These are phyloP conservation scores for Temnothorax nylanderi DNA, from an alignment of 1,140 invertebrate genomes.

Conservation along the genomic window DNA sequence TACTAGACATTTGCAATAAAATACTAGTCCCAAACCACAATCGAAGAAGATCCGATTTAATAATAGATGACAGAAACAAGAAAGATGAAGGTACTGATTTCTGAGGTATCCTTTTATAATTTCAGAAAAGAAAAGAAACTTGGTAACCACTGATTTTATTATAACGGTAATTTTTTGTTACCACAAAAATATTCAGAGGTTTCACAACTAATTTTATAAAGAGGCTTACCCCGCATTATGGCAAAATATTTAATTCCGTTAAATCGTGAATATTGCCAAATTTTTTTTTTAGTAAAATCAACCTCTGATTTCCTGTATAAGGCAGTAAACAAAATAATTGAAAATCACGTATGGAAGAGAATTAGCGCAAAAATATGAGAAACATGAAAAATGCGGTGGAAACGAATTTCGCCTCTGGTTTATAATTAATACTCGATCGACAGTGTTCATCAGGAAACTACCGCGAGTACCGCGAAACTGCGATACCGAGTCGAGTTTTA, in stretches of 20 bases:
- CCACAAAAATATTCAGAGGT: neutral
- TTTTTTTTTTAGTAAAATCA: neutral
- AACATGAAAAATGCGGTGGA: neutral
- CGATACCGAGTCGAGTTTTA: neutral
- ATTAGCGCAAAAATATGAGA: neutral
- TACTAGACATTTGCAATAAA: constrained; percentile 11
- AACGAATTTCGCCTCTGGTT: neutral
- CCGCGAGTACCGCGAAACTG: constrained; percentile 5
- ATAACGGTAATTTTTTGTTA: neutral
- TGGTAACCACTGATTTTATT: neutral
- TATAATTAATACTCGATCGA: constrained; percentile 38
- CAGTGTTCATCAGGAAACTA: neutral
- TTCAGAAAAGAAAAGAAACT: neutral
- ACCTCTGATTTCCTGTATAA: neutral
- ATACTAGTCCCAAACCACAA: neutral
- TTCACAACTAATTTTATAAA: neutral
- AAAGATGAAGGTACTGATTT: neutral
- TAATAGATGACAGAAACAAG: neutral
- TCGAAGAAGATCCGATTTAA: constrained; percentile 26
- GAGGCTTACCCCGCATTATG: neutral
- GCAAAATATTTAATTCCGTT: neutral
- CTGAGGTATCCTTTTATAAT: neutral
- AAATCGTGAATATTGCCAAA: neutral
- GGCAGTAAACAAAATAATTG: neutral
- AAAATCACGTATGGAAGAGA: neutral